Base-by-base conservation (phyloP, 1,140 invertebrate species). In the Cepaea nemoralis region DNA sequence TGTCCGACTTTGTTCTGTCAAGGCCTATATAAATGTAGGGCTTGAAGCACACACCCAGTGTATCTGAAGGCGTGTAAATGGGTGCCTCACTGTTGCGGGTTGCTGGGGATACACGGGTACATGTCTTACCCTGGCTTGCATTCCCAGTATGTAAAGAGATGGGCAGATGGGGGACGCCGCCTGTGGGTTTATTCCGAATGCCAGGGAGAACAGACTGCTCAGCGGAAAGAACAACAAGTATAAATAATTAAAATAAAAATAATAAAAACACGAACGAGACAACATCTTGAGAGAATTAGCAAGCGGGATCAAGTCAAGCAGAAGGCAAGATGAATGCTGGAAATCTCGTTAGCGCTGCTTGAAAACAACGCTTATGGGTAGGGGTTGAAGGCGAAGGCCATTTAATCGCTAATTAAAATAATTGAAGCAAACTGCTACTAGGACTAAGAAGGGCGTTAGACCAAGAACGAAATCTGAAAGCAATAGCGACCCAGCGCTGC, bases 381-480 rank as follows among this genome's bases (percentile, higher is more conserved):
- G 27, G 33, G n/a, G 33, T 31, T 31, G 27, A 63, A 63, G 27
- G n/a, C n/a, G 3, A 63, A 63, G 27, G n/a, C 27, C n/a, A 63
- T 19, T 63, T 63, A 31, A 63, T 63, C 59, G 59, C 59, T 63
- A 63, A 63, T 63, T 63, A 63, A 63, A 63, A 63, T 63, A 63
- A 63, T 63, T n/a, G 59, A 63, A 63, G 1, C 27, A 31, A 31
- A 6, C 33, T 63, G 27, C 59, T 63, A 31, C n/a, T 31, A 63
- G 10, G 27, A 31, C 59, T 31, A 19, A 31, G 27, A 63, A 63
- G n/a, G 27, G 27, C 33, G 59, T 31, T 63, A 31, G 59, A 27
- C n/a, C n/a, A 63, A 5, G 59, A 63, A 31, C 33, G n/a, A 22
- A 63, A 63, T 19, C 50, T 24, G 50, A 45, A 55, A 55, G 50